A percentile compares a stretch with the other conserved stretches of the same genome.
Evolutionary conservation across 2,888 invertebrate genomes (phyloP).

Genomic region (Aphidoletes aphidimyza): DNA sequence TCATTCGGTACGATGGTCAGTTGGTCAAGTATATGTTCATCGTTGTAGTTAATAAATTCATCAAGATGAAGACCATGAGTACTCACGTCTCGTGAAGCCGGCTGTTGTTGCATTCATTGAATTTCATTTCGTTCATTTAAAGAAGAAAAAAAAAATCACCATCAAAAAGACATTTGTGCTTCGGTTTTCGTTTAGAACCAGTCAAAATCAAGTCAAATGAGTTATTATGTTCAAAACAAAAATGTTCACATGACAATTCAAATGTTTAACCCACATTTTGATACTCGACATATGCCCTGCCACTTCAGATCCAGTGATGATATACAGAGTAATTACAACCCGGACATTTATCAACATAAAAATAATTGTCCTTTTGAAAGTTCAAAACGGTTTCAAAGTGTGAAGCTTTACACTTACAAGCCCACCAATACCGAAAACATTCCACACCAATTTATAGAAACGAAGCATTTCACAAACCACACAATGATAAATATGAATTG

Average conservation of each 20-base stretch:
- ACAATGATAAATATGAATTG: conserved; percentile 45
- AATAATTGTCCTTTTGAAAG: no score
- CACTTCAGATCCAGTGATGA: not conserved
- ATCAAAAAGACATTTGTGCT: not conserved
- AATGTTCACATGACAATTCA: conserved; percentile 21
- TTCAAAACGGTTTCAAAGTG: not conserved
- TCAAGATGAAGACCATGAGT: conserved; percentile 8
- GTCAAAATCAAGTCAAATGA: not conserved
- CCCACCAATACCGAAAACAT: no score
- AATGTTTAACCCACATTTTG: not conserved
- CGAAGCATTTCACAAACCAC: conserved; percentile 28
- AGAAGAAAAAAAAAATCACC: no score
- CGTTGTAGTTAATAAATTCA: conserved; percentile 23
- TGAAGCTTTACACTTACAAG: not conserved
- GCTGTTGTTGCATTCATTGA: not conserved
- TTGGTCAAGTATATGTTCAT: conserved; percentile 30
- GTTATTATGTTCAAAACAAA: no score
- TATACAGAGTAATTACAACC: conserved; percentile 4
- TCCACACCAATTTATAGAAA: not conserved
- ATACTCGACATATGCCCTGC: not conserved
- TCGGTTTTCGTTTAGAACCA: not conserved
- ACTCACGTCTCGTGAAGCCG: not conserved
- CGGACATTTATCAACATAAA: conserved; percentile 15
- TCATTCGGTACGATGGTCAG: not conserved
- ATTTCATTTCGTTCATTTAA: not conserved